Conservation (phyloP, 2,113 vertebrate genomes). For the Prunella himalayana region DNA sequence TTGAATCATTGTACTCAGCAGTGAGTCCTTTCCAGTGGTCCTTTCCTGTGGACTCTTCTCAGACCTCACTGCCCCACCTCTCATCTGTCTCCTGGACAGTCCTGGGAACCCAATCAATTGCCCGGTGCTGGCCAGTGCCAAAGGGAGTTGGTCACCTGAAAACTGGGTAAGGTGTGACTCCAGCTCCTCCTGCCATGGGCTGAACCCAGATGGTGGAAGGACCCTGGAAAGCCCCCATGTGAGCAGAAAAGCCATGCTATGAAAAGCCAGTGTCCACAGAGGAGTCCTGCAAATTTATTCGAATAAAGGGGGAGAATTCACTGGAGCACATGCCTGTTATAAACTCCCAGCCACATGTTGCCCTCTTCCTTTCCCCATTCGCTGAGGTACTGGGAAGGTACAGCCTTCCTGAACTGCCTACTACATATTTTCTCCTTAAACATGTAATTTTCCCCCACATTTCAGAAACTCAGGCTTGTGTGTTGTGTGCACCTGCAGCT, state of each 20-base stretch:
- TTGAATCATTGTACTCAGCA: background rate
- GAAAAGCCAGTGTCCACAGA: background rate
- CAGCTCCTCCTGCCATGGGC: background rate
- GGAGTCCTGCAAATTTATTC: background rate
- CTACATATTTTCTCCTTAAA: background rate
- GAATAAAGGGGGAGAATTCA: background rate
- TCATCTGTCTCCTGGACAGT: background rate
- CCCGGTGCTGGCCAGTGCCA: fast-evolving
- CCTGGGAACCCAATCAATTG: fast-evolving
- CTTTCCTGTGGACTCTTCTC: background rate
- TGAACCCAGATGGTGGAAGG: fast-evolving
- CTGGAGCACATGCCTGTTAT: fast-evolving
- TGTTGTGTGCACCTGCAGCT: fast-evolving
- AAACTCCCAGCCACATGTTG: fast-evolving
- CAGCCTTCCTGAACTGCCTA: fast-evolving
- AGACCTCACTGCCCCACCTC: background rate
- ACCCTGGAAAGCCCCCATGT: fast-evolving
- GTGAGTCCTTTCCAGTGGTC: background rate
- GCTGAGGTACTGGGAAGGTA: background rate
- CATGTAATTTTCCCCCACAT: background rate
- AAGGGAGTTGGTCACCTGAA: background rate
- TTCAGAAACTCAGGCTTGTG: background rate
- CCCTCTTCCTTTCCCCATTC: background rate
- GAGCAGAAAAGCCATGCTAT: fast-evolving
- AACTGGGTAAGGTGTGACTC: fast-evolving